A percentile compares a stretch with the other conserved stretches of the same genome.
phyloP scores from a whole-genome alignment of 1,140 invertebrate genomes.

The Dreissena polymorpha region DNA sequence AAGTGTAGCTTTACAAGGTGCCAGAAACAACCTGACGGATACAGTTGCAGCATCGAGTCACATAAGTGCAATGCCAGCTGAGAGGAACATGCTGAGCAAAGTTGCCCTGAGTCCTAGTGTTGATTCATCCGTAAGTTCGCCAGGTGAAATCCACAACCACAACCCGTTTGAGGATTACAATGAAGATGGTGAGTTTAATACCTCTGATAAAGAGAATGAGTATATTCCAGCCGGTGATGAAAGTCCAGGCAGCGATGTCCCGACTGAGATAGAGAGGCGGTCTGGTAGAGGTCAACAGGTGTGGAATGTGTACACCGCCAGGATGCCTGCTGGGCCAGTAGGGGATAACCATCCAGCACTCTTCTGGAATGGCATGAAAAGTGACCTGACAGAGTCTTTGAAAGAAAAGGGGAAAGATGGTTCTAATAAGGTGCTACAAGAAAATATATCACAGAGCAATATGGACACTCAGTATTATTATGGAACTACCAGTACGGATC shows the following conservation, averaged over 20 bases:
- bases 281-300: slow-evolving; percentile 35
- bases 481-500: slow-evolving; percentile 28
- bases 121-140: slow-evolving; percentile 62
- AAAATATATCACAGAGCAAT: slow-evolving; percentile 38
- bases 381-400: neutral
- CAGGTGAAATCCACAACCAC: slow-evolving; percentile 51
- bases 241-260: slow-evolving; percentile 38
- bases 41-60: slow-evolving; percentile 31
- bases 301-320: slow-evolving; percentile 46
- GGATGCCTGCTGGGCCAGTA: slow-evolving; percentile 43
- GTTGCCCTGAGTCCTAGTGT: slow-evolving; percentile 64
- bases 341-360: slow-evolving; percentile 49
- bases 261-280: neutral
- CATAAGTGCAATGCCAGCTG: slow-evolving; percentile 14
- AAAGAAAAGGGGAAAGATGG: slow-evolving; percentile 22
- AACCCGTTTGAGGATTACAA: slow-evolving; percentile 63
- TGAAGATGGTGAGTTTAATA: slow-evolving; percentile 62
- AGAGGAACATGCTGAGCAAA: slow-evolving; percentile 63
- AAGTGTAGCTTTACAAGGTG: neutral
- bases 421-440: slow-evolving; percentile 39
- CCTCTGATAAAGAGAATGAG: slow-evolving; percentile 75
- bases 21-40: slow-evolving; percentile 48
- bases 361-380: neutral
- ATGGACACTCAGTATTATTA: slow-evolving; percentile 42
- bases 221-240: slow-evolving; percentile 39